A percentile compares a stretch with the other conserved stretches of the same genome.
phyloP scores from a whole-genome alignment of 1,140 invertebrate species.

The Sarcophaga bullata region DNA sequence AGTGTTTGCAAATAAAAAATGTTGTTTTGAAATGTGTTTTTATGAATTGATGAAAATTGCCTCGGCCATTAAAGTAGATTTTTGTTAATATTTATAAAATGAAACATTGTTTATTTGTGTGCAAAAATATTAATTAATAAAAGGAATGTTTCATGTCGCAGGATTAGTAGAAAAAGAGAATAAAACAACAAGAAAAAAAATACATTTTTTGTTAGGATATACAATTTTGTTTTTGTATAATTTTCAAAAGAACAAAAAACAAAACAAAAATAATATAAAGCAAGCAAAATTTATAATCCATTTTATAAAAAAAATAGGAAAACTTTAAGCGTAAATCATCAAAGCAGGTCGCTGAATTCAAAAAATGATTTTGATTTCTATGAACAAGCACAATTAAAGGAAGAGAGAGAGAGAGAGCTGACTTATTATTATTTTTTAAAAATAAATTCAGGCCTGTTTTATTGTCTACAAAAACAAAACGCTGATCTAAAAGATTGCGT shows the following conservation, averaged over 20 bases:
- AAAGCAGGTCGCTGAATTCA: too few species aligned
- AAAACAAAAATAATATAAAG: constrained; percentile 1
- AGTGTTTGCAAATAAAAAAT: background rate
- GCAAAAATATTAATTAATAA: constrained; percentile 37
- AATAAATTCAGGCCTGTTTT: too few species aligned
- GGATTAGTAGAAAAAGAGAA: constrained; percentile 12
- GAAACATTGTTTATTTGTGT: constrained; percentile 5
- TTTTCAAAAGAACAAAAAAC: background rate
- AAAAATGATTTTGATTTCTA: too few species aligned
- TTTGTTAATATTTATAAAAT: background rate
- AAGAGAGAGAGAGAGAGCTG: too few species aligned
- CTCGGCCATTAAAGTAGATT: background rate
- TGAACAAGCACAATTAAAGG: too few species aligned
- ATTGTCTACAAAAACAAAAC: too few species aligned
- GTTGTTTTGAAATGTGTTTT: background rate
- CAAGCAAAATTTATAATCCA: background rate
- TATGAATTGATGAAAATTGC: background rate
- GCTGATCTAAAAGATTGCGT: too few species aligned
- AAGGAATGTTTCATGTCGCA: background rate
- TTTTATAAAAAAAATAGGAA: background rate
- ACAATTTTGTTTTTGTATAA: background rate
- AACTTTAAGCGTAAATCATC: too few species aligned
- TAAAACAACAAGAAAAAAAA: constrained; percentile 29
- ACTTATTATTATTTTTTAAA: too few species aligned
- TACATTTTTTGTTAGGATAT: constrained; percentile 17